Conservation (phyloP, 2,888 invertebrate genomes). For the Thymelicus lineola region DNA sequence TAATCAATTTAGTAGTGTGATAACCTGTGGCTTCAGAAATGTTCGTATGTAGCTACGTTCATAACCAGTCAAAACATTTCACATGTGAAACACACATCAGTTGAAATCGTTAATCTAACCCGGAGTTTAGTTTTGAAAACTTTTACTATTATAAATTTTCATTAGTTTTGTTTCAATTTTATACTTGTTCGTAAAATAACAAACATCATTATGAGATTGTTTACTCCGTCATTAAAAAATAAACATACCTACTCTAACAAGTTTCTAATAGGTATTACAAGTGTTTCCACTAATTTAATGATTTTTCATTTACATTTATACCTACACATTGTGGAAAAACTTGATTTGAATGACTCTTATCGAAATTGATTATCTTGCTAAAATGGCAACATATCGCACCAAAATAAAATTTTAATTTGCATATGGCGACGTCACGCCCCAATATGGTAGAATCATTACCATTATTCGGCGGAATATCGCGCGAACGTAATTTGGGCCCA, state of each 20-base stretch:
- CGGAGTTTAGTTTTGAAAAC: not conserved
- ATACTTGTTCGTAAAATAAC: too few relatives aligned
- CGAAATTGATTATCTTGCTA: too few relatives aligned
- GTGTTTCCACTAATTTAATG: too few relatives aligned
- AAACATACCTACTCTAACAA: too few relatives aligned
- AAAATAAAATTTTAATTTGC: constrained; percentile 12
- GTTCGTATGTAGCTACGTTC: not conserved
- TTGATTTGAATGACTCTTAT: too few relatives aligned
- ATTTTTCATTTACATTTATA: too few relatives aligned
- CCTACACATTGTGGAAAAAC: too few relatives aligned
- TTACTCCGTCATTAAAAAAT: too few relatives aligned
- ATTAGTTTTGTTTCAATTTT: too few relatives aligned
- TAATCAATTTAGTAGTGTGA: constrained; percentile 8
- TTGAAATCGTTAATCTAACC: not conserved
- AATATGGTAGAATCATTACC: constrained; percentile 60
- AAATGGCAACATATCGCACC: constrained; percentile 10
- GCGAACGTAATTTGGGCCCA: constrained; percentile 73
- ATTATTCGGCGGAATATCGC: constrained; percentile 62
- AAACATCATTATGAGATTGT: too few relatives aligned
- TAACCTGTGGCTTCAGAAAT: constrained; percentile 10
- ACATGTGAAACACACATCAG: not conserved
- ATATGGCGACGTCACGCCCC: constrained; percentile 33
- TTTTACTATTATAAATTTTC: too few relatives aligned
- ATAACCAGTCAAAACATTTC: not conserved
- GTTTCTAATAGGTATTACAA: too few relatives aligned